phyloP scores from a whole-genome alignment of 2,113 vertebrate species.

The Pterophyllum scalare region DNA sequence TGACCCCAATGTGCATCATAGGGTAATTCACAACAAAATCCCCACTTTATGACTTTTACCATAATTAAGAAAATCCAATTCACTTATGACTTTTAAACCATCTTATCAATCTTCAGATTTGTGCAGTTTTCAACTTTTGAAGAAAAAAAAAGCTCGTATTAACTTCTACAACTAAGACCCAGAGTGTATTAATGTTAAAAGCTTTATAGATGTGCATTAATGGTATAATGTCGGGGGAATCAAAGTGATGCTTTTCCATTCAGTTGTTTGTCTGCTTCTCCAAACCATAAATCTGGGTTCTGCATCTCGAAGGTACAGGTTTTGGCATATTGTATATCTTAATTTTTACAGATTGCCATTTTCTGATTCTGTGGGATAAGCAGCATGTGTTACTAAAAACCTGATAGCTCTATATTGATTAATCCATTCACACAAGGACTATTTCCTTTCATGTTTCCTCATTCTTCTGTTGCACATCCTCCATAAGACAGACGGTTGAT shows the following conservation, averaged over 20 bases:
- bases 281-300: not conserved
- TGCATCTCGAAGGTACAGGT: conserved; percentile 2
- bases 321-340: conserved; percentile 27
- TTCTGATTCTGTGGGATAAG: not conserved
- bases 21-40: conserved; percentile 66
- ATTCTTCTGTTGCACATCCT: conserved; percentile 58
- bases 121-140: conserved; percentile 33
- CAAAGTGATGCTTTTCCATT: conserved; percentile 16
- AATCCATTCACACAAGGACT: conserved; percentile 4
- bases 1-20: conserved; percentile 55
- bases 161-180: conserved; percentile 54
- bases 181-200: conserved; percentile 61
- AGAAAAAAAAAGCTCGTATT: conserved; percentile 20
- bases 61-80: conserved; percentile 78
- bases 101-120: conserved; percentile 58
- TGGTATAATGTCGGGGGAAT: conserved; percentile 17
- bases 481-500: conserved; percentile 52
- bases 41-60: conserved; percentile 66
- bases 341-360: conserved; percentile 5
- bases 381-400: not conserved
- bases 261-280: conserved; percentile 1
- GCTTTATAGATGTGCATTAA: conserved; percentile 57
- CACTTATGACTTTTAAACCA: conserved; percentile 69
- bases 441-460: conserved; percentile 49
- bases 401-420: conserved; percentile 25